Evolutionary conservation across 64 coral and sea anemone genomes (phyloP).

Genomic region (Pocillopora damicornis): DNA sequence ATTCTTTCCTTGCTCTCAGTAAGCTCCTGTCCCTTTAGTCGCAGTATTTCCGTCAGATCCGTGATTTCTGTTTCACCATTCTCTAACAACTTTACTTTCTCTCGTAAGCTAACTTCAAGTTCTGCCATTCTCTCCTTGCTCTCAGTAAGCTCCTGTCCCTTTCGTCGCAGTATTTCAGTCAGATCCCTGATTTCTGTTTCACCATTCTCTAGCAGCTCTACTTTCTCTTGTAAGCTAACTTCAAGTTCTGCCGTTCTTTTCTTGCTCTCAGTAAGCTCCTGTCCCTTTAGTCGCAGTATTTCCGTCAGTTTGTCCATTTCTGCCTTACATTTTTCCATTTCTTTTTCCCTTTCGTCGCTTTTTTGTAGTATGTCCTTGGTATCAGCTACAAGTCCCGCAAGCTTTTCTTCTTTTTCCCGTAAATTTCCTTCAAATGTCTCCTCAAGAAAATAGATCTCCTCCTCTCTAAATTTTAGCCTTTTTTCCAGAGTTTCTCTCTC

Average conservation of each 20-base stretch:
- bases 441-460: background rate
- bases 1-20: background rate
- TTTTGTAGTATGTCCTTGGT: background rate
- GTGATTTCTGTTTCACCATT: conserved; percentile 17
- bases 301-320: background rate
- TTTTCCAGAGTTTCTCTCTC: conserved; percentile 16
- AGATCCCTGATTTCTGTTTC: conserved; percentile 30
- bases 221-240: background rate
- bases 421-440: background rate
- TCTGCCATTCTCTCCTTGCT: background rate
- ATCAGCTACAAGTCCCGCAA: background rate
- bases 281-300: background rate
- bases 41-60: background rate
- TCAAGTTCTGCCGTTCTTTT: background rate
- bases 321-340: conserved; percentile 1
- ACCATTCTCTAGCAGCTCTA: background rate
- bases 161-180: background rate
- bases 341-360: conserved; percentile 4
- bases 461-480: background rate
- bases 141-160: background rate
- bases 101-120: background rate
- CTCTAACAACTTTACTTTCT: background rate
- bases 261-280: background rate
- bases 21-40: background rate
- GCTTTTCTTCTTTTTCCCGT: background rate